Percentiles rank a stretch among this genome's conserved stretches.
Conservation (phyloP, 2,797 vertebrate species). For the Bovichtus variegatus region DNA sequence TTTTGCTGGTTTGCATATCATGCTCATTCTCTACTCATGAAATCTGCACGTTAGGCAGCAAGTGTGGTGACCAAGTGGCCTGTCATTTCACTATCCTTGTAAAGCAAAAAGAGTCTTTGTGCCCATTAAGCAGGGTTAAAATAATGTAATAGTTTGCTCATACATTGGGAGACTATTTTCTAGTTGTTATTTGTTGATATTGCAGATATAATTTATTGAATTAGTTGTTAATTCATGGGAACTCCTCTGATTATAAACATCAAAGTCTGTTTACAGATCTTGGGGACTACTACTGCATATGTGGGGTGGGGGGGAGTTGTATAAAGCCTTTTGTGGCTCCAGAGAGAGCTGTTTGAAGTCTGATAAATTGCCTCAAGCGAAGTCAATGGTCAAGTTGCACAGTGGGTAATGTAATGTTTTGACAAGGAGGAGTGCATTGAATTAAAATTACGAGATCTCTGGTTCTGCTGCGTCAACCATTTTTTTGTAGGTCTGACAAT, state of each 20-base stretch:
- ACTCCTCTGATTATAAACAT: background rate
- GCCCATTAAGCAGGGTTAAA: background rate
- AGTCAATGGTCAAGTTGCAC: slow-evolving; percentile 10
- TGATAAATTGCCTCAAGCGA: background rate
- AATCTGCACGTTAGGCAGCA: slow-evolving; percentile 15
- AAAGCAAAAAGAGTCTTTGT: background rate
- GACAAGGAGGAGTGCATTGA: background rate
- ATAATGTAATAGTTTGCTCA: background rate
- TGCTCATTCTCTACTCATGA: slow-evolving; percentile 15
- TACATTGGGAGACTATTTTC: too few relatives aligned
- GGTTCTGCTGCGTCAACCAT: background rate
- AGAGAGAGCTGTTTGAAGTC: background rate
- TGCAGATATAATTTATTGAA: background rate
- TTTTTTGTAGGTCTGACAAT: background rate
- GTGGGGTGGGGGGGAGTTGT: background rate
- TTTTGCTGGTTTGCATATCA: slow-evolving; percentile 17
- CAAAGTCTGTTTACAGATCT: background rate
- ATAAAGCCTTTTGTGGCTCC: background rate
- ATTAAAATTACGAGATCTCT: background rate
- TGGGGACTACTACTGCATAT: background rate
- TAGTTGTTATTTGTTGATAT: background rate
- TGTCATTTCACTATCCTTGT: background rate
- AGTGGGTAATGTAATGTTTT: slow-evolving; percentile 5
- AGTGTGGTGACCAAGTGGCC: background rate
- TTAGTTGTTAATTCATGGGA: background rate